Evolutionary conservation across 92 coral and sea anemone genomes (phyloP).

Genomic region (Umimayanthus chanpuru): DNA sequence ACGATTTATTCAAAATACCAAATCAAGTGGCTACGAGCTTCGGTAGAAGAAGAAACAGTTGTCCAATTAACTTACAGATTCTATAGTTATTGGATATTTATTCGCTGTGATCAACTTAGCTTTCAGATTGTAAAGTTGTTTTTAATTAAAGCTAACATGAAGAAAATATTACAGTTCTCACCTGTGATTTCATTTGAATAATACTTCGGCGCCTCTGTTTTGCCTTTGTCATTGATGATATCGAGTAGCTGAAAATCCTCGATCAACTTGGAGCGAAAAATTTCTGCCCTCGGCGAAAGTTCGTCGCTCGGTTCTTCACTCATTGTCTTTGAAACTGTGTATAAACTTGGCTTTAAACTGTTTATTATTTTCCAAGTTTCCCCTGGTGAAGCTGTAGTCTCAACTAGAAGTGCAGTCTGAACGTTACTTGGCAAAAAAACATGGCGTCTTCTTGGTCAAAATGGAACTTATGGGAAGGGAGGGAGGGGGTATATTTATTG

Average conservation of each 20-base stretch:
- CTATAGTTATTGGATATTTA: background rate
- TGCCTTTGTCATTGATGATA: conserved; percentile 81
- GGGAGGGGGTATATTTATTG: background rate
- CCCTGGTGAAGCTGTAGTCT: background rate
- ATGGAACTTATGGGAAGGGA: background rate
- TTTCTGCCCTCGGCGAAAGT: conserved; percentile 92
- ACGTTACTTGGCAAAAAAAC: background rate
- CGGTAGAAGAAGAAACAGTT: background rate
- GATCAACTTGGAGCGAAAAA: conserved; percentile 94
- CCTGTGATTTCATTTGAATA: conserved; percentile 95
- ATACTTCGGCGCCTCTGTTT: conserved; percentile 74
- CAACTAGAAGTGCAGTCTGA: no score
- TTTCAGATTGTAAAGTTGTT: background rate
- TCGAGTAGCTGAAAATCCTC: conserved; percentile 98
- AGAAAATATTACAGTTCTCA: conserved; percentile 3
- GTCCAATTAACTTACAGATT: background rate
- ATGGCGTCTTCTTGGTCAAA: background rate
- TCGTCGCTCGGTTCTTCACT: conserved; percentile 83
- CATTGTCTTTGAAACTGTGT: conserved; percentile 43
- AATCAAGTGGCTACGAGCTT: background rate
- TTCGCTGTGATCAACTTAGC: no score
- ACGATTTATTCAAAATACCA: no score
- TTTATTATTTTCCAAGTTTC: background rate
- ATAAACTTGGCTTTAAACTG: background rate
- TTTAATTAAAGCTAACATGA: background rate